Base-by-base conservation (phyloP, 2,888 invertebrate genomes). In the Unio pictorum region DNA sequence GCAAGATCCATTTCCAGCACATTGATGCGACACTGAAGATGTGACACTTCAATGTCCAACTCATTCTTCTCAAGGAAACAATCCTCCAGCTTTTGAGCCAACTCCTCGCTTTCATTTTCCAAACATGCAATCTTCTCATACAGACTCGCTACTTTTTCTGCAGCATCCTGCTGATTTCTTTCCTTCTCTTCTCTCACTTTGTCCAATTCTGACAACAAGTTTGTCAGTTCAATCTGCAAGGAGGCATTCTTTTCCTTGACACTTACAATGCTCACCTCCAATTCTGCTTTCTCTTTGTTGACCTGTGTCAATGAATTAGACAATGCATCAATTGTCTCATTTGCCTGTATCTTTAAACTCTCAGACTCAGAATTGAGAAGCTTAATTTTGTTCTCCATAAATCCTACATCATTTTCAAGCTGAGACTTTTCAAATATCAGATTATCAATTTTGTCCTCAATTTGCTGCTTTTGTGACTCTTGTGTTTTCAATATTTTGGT, bases 361-460 rank as follows among this genome's bases (percentile, higher is more conserved):
- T 72, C 75, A 26, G 71, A 73, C 20, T 75, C 73, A 60, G 64
- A 58, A 34, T 72, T 71, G 3, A 77, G 59, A n/a, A 77, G 67
- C 65, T 80, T 72, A 61, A 74, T 56, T 54, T 74, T 70, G 26
- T 72, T 71, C 30, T 78, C 76, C 17, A 82, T 68, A 63, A 77
- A 77, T 20, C 78, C 79, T 15, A 82, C 75, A 59, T 81, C 74
- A n/a, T 61, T 74, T 69, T 78, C 75, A 20, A 80, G 63, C 68
- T 79, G 75, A 28, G 75, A 75, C 57, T 79, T 81, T 66, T 81
- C 81, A 67, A 71, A 75, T 23, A 76, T 73, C 4, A 81, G 71
- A 74, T 77, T 75, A 17, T 76, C 74, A 15, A 79, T 67, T 67
- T 76, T 76, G 26, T 73, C 74, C 45, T 79, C 74, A 20, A 75